Evolutionary conservation across 2,797 vertebrate species (phyloP).

Genomic region (Micropoecilia bifurca): DNA sequence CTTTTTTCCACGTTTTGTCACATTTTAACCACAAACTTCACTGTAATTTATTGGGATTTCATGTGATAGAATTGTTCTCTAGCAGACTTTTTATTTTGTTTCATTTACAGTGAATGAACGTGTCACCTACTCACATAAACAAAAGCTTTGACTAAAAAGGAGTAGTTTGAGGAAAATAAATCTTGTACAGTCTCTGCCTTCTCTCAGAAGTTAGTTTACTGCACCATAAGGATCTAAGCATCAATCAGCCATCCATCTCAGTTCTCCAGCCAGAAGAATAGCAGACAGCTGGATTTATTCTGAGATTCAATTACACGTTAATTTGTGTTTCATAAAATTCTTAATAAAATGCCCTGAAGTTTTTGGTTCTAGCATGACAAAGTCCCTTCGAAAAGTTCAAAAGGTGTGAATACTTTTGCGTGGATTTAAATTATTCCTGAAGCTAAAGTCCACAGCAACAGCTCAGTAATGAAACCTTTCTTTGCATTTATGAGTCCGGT

Average conservation of each 20-base stretch:
- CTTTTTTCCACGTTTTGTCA: neutral
- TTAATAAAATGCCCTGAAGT: neutral
- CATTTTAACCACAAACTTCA: neutral
- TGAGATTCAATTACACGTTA: neutral
- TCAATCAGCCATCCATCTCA: too few relatives aligned
- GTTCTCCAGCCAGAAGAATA: too few relatives aligned
- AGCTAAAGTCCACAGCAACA: neutral
- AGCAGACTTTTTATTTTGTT: neutral
- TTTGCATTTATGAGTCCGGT: neutral
- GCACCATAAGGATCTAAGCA: too few relatives aligned
- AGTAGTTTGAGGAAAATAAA: too few relatives aligned
- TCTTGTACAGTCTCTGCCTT: too few relatives aligned
- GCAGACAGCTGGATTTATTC: too few relatives aligned
- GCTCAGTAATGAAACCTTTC: neutral
- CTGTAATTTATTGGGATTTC: neutral
- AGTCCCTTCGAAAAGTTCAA: neutral
- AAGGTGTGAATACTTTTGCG: neutral
- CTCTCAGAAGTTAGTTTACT: too few relatives aligned
- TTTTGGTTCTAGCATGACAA: neutral
- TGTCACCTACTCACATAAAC: too few relatives aligned
- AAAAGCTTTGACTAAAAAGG: too few relatives aligned
- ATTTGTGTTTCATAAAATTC: neutral
- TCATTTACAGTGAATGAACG: too few relatives aligned
- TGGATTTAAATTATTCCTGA: neutral
- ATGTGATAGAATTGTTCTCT: neutral